Percentiles rank a stretch among this genome's conserved stretches.
phyloP scores from a whole-genome alignment of 2,888 invertebrate genomes.

The Eutolmus rufibarbis region DNA sequence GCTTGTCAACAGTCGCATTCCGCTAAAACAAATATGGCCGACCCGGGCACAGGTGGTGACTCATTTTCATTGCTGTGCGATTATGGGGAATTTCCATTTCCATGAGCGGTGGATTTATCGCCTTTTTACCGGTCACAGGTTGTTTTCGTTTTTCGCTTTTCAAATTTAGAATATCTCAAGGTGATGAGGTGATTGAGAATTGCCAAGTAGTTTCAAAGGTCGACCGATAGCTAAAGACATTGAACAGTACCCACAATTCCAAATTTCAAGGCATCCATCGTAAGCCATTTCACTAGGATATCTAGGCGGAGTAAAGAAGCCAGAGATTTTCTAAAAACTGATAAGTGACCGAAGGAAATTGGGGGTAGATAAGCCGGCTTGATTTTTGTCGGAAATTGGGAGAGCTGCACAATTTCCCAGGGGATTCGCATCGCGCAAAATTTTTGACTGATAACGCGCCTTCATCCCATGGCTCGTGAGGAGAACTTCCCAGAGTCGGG shows the following conservation, averaged over 20 bases:
- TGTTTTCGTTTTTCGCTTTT: background rate
- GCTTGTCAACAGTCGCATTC: background rate
- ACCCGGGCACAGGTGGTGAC: background rate
- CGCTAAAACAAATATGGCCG: background rate
- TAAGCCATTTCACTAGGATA: background rate
- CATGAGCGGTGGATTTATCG: background rate
- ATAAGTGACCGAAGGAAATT: background rate
- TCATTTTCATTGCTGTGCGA: background rate
- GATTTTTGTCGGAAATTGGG: background rate
- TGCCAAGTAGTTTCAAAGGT: background rate
- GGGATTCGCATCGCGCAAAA: background rate
- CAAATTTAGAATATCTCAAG: background rate
- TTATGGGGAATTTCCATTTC: background rate
- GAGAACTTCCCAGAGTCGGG: background rate
- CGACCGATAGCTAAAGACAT: background rate
- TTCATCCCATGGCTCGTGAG: background rate
- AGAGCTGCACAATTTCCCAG: background rate
- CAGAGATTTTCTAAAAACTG: background rate
- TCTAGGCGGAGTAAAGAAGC: background rate
- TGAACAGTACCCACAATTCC: background rate
- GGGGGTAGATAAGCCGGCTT: background rate
- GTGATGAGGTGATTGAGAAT: background rate
- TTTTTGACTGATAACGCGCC: background rate
- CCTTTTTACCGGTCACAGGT: background rate
- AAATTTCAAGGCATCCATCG: background rate